A percentile compares a stretch with the other conserved stretches of the same genome.
These are phyloP conservation scores for Parasteatoda lunata DNA, from an alignment of 2,888 invertebrate species.

Conservation along the genomic window DNA sequence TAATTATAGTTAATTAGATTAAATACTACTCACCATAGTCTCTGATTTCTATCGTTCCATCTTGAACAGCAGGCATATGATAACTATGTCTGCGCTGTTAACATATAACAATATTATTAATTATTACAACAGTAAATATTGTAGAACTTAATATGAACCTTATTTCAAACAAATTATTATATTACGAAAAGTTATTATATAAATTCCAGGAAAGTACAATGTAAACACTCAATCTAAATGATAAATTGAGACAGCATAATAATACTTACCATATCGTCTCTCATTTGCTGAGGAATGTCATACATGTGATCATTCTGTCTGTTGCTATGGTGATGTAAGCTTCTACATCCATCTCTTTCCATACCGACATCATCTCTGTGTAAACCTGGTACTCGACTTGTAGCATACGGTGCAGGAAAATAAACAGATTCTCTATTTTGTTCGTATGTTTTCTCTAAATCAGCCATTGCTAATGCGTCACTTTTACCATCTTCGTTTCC, in stretches of 20 bases:
- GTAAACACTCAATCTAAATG: too few species aligned
- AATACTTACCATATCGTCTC: conserved; percentile 61
- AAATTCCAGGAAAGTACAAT: too few species aligned
- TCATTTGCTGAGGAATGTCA: conserved; percentile 67
- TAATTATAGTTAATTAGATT: background rate
- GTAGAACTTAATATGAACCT: too few species aligned
- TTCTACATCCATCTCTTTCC: conserved; percentile 64
- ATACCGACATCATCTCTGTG: conserved; percentile 54
- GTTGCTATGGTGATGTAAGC: conserved; percentile 52
- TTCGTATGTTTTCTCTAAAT: conserved; percentile 65
- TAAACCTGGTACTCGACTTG: conserved; percentile 57
- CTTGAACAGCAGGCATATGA: conserved; percentile 55
- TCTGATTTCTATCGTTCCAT: conserved; percentile 52
- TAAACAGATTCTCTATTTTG: conserved; percentile 64
- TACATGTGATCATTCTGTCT: conserved; percentile 60
- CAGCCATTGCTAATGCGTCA: conserved; percentile 62
- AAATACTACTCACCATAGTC: conserved; percentile 47
- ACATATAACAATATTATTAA: background rate
- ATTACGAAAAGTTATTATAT: too few species aligned
- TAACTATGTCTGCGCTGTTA: conserved; percentile 61
- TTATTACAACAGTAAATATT: too few species aligned
- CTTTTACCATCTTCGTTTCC: conserved; percentile 61
- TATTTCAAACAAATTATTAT: too few species aligned
- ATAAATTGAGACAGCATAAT: background rate
- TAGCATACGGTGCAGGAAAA: conserved; percentile 66